Evolutionary conservation across 2,113 vertebrate genomes (phyloP), one percentile per base, ranked within the genome.

Genomic region (Electrona antarctica): DNA sequence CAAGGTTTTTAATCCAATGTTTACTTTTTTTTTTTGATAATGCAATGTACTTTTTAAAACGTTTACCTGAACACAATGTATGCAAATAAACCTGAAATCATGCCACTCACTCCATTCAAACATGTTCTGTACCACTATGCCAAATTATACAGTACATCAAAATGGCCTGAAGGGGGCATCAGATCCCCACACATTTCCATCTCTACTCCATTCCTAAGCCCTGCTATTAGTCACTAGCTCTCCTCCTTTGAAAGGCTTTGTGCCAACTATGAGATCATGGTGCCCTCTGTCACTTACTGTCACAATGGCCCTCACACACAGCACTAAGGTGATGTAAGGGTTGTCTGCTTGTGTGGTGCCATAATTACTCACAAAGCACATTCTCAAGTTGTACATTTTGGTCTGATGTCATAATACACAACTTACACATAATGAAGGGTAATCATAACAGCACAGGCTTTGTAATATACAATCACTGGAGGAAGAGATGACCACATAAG

Each of bases 211-310:
- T 12, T 13, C 15, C 6, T 12, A 33, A 14, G 15, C 52, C 45
- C 49, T 52, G 54, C 11, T 60, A 46, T 21, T 46, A n/a, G 74
- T 45, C 45, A 9, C 55, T 7, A 3, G 33, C 45, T 8, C 14
- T 62, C 61, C 64, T 29, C 49, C 12, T 59, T 56, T 50, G 54
- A 47, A 55, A 55, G 69, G 60, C 64, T 75, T 76, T 66, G 56
- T 83, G 79, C 71, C 78, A 83, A 71, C 61, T n/a, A 58, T 82
- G 85, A 78, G 71, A 68, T 70, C 64, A 63, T 55, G 10, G 57
- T 41, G 54, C 55, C 67, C 57, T 14, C 64, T 58, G 33, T 41
- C 33, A 41, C 65, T 63, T 12, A 45, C 64, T 63, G 75, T 87
- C 70, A 66, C 73, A 73, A 69, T 68, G 79, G 64, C 57, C 29